A percentile compares a stretch with the other conserved stretches of the same genome.
phyloP scores from a whole-genome alignment of 2,888 invertebrate genomes.

The Leptura quadrifasciata region DNA sequence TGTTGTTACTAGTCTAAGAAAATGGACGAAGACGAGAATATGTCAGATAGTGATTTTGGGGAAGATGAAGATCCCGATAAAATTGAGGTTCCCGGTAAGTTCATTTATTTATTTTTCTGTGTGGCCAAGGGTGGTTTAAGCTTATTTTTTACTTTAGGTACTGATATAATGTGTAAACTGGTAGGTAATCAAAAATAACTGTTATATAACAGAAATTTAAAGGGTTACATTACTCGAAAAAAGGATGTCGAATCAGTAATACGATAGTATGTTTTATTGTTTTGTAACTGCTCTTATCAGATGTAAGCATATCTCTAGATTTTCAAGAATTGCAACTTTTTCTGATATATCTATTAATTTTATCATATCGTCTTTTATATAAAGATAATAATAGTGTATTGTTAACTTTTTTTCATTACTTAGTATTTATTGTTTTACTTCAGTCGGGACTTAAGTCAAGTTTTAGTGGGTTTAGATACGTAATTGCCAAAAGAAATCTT shows the following conservation, averaged over 20 bases:
- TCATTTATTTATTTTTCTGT: not conserved
- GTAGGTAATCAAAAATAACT: not conserved
- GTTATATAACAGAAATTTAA: constrained; percentile 1
- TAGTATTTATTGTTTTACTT: not conserved
- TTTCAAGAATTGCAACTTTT: not conserved
- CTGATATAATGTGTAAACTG: not conserved
- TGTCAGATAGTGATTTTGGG: constrained; percentile 84
- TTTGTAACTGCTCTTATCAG: too few species aligned
- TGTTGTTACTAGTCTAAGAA: constrained; percentile 67
- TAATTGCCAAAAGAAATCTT: not conserved
- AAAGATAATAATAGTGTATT: not conserved
- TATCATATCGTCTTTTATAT: not conserved
- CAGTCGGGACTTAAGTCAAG: not conserved
- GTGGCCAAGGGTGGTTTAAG: not conserved
- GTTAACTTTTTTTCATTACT: not conserved
- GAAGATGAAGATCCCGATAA: constrained; percentile 94
- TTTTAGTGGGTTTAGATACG: not conserved
- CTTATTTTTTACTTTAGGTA: not conserved
- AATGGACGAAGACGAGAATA: constrained; percentile 75
- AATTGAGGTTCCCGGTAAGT: constrained; percentile 90
- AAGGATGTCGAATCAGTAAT: not conserved
- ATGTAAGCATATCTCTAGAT: too few species aligned
- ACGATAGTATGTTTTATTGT: not conserved
- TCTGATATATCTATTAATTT: not conserved
- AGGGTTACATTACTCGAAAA: not conserved